Evolutionary conservation across 2,797 vertebrate species (phyloP), one percentile per base, ranked within the genome.

Genomic region (Lates japonicus): DNA sequence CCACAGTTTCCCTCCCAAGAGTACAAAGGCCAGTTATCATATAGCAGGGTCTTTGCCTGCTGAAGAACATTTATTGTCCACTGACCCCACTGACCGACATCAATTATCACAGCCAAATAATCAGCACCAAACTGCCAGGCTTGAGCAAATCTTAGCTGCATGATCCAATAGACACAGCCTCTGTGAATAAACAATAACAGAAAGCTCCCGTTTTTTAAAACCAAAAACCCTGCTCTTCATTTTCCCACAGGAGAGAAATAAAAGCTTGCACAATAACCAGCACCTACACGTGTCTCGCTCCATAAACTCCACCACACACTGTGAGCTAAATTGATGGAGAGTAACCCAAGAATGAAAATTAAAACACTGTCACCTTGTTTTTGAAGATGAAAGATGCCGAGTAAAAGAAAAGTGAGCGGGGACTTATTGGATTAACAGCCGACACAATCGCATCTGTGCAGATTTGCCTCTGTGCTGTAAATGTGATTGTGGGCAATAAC

Each of bases 401-500:
- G 96, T 95, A 94, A 97, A 95, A 96, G 87, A 93, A 90, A 91
- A 83, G 90, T 80, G 91, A 89, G 91, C 89, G 92, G 93, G 92
- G 93, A 91, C 35, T 96, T 96, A 99, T 99, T 96, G 95, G 95
- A 96, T 99, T 98, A 98, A 84, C 86, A 37, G 79, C 91, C 80
- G 83, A 93, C 92, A 95, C 96, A 99, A 99, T 99, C 94, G 93
- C 95, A 99, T 99, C 97, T 97, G 95, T 80, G 95, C 97, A 97
- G 97, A 98, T 97, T 97, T 97, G 96, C 95, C 96, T 96, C 96
- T 96, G 95, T 95, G 96, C 96, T 90, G 94, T 93, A 97, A 98
- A 99, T 97, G 96, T 91, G 96, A 99, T 99, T 96, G 92, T 94
- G 91, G 93, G 96, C 98, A 99, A 99, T 99, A 98, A 98, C 96